These are phyloP conservation scores for Nycticryphes semicollaris DNA, from an alignment of 2,113 vertebrate species.

Conservation along the genomic window DNA sequence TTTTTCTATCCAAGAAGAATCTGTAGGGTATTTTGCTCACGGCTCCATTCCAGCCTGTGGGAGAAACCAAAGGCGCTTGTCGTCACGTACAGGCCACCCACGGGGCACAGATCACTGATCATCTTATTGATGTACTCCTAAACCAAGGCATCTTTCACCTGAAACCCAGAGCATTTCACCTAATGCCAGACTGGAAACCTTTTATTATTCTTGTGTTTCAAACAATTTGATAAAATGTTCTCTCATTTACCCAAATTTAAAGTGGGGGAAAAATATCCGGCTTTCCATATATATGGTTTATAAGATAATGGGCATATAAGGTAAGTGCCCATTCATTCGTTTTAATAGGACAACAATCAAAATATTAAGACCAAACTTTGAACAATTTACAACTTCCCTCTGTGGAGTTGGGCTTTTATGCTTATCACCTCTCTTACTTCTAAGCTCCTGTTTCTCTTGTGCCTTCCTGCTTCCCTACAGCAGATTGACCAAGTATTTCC, in stretches of 20 bases:
- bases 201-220: neutral
- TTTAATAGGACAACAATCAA: neutral
- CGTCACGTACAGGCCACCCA: no score
- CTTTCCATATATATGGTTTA: neutral
- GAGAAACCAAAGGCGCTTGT: neutral
- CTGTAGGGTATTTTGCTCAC: neutral
- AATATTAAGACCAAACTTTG: neutral
- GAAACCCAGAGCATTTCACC: neutral
- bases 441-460: neutral
- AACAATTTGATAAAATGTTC: neutral
- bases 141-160: neutral
- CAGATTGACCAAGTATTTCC: neutral
- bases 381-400: neutral
- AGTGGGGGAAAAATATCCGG: rapidly evolving
- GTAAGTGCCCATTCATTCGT: neutral
- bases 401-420: neutral
- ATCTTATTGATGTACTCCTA: no score
- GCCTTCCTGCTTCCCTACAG: neutral
- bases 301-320: neutral
- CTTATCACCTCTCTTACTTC: neutral
- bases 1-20: neutral
- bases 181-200: neutral
- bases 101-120: neutral
- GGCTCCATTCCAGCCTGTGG: neutral
- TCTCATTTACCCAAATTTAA: neutral